Evolutionary conservation across 2,888 invertebrate genomes (phyloP), one percentile per base, ranked within the genome.

Genomic region (Diarsia dahlii): DNA sequence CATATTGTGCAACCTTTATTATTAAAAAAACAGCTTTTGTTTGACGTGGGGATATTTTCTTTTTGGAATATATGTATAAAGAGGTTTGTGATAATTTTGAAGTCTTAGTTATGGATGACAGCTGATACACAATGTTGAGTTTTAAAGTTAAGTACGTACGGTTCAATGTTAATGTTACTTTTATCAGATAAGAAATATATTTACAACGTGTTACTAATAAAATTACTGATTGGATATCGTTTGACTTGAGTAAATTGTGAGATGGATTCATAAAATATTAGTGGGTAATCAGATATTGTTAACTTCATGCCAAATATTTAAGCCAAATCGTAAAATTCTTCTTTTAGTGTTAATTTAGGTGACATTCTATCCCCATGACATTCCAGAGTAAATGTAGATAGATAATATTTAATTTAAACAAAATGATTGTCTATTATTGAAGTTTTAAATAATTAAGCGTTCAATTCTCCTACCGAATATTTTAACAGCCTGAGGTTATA

Each of bases 361-460:
- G 28, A 46, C 50, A 34, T 70, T 80, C 62, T 84, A 84, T 86
- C 89, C 89, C 87, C 88, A 86, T 89, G 82, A 89, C 89, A 92
- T 92, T 91, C 89, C 90, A 90, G 89, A 83, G 82, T 85, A 80
- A 81, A 80, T 88, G 89, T 93, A 93, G 91, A 91, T 92, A 91
- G 91, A 87, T 84, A 88, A 87, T 88, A 88, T 89, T 87, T 86
- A 79, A 82, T 83, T 86, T 86, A 75, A 85, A 85, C 73, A 69
- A 89, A 88, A 86, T 91, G 87, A 89, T 89, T 91, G 91, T 92
- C 91, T 93, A 92, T 91, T 92, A 91, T 81, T 89, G 82, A 89
- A 88, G 89, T 90, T 91, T 89, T 86, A 80, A 87, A 85, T 86
- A 82, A 87, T 84, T 92, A 92, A 91, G 91, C 93, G 93, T 94